A percentile compares a stretch with the other conserved stretches of the same genome.
phyloP scores from a whole-genome alignment of 2,797 vertebrate genomes.

The Apogon talboti region DNA sequence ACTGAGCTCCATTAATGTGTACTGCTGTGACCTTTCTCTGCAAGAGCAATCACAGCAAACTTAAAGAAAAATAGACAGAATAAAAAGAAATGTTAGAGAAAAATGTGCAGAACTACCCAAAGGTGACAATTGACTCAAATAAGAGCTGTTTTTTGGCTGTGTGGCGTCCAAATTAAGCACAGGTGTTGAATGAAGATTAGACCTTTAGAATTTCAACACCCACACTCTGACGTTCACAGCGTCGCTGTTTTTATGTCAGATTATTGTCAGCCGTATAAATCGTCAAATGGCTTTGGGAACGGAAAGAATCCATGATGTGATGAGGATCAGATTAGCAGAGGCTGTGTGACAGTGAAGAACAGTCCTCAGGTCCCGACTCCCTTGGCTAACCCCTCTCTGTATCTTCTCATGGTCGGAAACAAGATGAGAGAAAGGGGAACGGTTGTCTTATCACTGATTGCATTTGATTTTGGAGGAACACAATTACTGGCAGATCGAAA shows the following conservation, averaged over 20 bases:
- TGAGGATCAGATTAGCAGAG: constrained; percentile 78
- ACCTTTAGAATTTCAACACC: constrained; percentile 3
- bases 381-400: constrained; percentile 50
- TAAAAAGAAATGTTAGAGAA: constrained; percentile 14
- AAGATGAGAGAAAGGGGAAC: constrained; percentile 6
- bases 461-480: constrained; percentile 69
- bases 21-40: neutral
- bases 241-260: constrained; percentile 7
- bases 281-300: neutral
- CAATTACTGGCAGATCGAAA: constrained; percentile 68
- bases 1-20: constrained; percentile 3
- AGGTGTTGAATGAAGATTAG: constrained; percentile 46
- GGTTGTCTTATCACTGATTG: constrained; percentile 62
- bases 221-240: constrained; percentile 1
- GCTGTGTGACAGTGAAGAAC: constrained; percentile 72
- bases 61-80: constrained; percentile 14
- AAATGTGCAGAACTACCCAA: neutral
- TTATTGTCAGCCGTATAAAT: constrained; percentile 19
- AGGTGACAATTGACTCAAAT: constrained; percentile 19
- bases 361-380: constrained; percentile 64
- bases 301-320: constrained; percentile 58
- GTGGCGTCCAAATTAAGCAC: constrained; percentile 10
- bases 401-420: constrained; percentile 25
- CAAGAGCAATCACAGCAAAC: neutral
- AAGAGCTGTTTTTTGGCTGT: constrained; percentile 15